Evolutionary conservation across 2,888 invertebrate genomes (phyloP).

Genomic region (Invenusta paracnida): DNA sequence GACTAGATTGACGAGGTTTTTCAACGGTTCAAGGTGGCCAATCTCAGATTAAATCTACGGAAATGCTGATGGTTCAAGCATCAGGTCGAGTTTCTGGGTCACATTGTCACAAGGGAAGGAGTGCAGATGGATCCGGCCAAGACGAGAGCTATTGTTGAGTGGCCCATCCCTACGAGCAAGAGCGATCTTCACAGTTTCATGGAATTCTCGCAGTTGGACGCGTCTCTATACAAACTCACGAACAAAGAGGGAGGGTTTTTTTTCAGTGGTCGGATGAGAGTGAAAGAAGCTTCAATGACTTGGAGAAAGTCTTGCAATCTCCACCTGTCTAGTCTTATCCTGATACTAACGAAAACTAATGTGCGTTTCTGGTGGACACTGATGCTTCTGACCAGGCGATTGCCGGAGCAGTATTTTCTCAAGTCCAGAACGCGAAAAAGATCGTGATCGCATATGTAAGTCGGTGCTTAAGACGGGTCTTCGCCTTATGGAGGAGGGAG

Average conservation of each 20-base stretch:
- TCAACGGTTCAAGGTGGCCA: not conserved
- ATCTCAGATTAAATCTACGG: conserved; percentile 2
- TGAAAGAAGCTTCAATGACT: too few species aligned
- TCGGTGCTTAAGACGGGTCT: not conserved
- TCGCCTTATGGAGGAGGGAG: too few species aligned
- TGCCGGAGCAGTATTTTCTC: conserved; percentile 8
- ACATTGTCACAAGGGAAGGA: not conserved
- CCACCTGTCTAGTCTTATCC: not conserved
- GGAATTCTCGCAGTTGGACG: conserved; percentile 24
- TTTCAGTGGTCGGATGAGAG: not conserved
- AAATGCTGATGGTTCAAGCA: conserved; percentile 46
- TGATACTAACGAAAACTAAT: not conserved
- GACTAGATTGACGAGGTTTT: conserved; percentile 30
- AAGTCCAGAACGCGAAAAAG: not conserved
- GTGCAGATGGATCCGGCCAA: not conserved
- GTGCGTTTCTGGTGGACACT: conserved; percentile 8
- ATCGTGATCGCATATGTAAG: conserved; percentile 13
- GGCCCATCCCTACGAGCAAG: conserved; percentile 27
- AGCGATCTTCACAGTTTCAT: conserved; percentile 27
- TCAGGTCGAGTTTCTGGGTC: conserved; percentile 33
- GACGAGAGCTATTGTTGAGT: not conserved
- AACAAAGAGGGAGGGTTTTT: not conserved
- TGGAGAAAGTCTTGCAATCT: not conserved
- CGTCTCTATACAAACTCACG: not conserved
- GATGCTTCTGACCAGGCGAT: not conserved